A percentile compares a stretch with the other conserved stretches of the same genome.
phyloP scores from a whole-genome alignment of 2,113 vertebrate genomes.

The Glaucomys volans region DNA sequence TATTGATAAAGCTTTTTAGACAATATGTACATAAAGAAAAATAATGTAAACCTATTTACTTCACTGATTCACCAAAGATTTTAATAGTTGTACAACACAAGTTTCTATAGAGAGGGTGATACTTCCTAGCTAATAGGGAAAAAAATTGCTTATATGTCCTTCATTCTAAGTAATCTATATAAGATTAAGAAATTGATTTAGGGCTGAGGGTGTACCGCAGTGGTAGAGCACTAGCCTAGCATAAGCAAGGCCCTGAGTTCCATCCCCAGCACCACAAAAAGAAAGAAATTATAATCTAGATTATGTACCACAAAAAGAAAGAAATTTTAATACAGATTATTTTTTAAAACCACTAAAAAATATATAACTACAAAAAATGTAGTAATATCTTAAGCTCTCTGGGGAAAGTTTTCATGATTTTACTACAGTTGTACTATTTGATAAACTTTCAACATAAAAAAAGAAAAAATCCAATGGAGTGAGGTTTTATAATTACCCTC shows the following conservation, averaged over 20 bases:
- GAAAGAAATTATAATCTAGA: background rate
- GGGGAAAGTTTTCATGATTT: constrained; percentile 30
- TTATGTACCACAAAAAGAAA: background rate
- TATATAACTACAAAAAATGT: background rate
- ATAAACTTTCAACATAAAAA: constrained; percentile 30
- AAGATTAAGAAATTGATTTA: background rate
- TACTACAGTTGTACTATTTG: background rate
- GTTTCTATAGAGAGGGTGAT: background rate
- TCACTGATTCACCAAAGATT: constrained; percentile 45
- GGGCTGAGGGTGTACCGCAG: background rate
- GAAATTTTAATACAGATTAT: background rate
- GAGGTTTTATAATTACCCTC: constrained; percentile 14
- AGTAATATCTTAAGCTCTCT: constrained; percentile 20
- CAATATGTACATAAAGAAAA: constrained; percentile 44
- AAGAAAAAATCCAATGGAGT: background rate
- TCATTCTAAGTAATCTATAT: constrained; percentile 45
- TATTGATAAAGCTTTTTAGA: background rate
- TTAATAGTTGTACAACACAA: background rate
- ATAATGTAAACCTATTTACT: constrained; percentile 40
- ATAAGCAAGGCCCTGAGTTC: background rate
- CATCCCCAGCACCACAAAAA: background rate
- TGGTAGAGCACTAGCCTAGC: background rate
- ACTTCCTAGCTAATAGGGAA: constrained; percentile 1
- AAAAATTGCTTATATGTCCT: background rate
- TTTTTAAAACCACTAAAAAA: background rate